Percentiles rank a stretch among this genome's conserved stretches.
These are phyloP conservation scores for Streptopelia turtur DNA, from an alignment of 2,797 vertebrate species.

Conservation along the genomic window DNA sequence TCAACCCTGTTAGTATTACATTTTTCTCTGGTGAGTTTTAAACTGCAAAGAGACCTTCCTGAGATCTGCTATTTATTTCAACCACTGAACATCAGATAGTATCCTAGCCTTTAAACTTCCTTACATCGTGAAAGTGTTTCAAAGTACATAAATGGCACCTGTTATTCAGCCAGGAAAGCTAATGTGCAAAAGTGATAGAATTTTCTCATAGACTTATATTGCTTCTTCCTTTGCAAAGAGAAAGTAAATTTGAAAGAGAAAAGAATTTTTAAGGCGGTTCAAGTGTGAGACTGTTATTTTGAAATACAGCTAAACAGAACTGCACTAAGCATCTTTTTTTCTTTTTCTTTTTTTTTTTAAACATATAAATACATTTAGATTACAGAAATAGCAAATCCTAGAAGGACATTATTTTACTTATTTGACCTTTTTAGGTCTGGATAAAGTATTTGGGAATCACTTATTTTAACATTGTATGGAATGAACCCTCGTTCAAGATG, in stretches of 20 bases:
- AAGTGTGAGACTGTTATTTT: background rate
- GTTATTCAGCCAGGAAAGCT: slow-evolving; percentile 53
- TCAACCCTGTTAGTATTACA: background rate
- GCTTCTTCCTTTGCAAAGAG: slow-evolving; percentile 60
- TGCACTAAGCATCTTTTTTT: background rate
- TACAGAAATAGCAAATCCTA: background rate
- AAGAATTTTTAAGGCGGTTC: background rate
- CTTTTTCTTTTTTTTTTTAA: no score
- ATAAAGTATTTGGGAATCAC: background rate
- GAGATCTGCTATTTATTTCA: background rate
- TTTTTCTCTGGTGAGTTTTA: background rate
- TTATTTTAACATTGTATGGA: background rate
- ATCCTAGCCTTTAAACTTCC: slow-evolving; percentile 30
- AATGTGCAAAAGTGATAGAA: slow-evolving; percentile 53
- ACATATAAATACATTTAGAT: background rate
- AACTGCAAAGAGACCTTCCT: background rate
- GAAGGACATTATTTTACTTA: background rate
- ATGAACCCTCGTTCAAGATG: background rate
- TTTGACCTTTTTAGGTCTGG: background rate
- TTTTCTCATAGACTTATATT: slow-evolving; percentile 47
- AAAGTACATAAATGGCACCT: slow-evolving; percentile 62
- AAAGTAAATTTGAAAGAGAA: slow-evolving; percentile 56
- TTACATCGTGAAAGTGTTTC: slow-evolving; percentile 54
- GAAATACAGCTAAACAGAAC: background rate
- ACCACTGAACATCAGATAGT: background rate